These are phyloP conservation scores for Agapostemon virescens DNA, from an alignment of 2,888 invertebrate genomes.

Conservation along the genomic window DNA sequence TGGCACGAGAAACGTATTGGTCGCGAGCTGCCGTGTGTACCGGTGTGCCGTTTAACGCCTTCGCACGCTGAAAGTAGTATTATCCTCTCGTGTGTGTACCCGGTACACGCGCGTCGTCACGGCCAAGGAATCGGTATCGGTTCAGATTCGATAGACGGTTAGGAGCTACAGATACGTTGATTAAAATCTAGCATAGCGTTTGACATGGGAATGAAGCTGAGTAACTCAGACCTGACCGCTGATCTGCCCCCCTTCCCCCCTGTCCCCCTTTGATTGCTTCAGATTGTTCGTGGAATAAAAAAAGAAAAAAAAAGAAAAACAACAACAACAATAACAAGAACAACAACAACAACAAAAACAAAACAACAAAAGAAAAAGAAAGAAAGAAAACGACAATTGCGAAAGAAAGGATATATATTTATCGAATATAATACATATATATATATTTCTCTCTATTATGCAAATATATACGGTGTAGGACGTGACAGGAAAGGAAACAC, in stretches of 20 bases:
- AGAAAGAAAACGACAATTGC: background rate
- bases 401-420: constrained; percentile 2
- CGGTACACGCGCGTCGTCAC: constrained; percentile 45
- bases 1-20: constrained; percentile 53
- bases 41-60: constrained; percentile 43
- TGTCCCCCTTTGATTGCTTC: constrained; percentile 53
- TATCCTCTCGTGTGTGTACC: constrained; percentile 48
- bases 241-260: constrained; percentile 42
- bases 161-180: constrained; percentile 61
- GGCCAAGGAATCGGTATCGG: constrained; percentile 55
- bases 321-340: too few species aligned
- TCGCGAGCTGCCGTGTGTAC: constrained; percentile 51
- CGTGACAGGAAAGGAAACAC: background rate
- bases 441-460: constrained; percentile 15
- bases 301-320: background rate
- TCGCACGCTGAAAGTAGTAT: constrained; percentile 63
- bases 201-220: constrained; percentile 66
- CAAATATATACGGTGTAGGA: constrained; percentile 14
- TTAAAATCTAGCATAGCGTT: constrained; percentile 65
- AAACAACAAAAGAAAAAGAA: background rate
- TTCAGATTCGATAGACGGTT: constrained; percentile 58
- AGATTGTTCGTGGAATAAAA: constrained; percentile 47
- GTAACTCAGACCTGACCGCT: constrained; percentile 55
- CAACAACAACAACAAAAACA: too few species aligned
- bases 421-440: too few species aligned